Conservation (phyloP, 1,140 invertebrate genomes). For the Pogonognathellus flavescens region DNA sequence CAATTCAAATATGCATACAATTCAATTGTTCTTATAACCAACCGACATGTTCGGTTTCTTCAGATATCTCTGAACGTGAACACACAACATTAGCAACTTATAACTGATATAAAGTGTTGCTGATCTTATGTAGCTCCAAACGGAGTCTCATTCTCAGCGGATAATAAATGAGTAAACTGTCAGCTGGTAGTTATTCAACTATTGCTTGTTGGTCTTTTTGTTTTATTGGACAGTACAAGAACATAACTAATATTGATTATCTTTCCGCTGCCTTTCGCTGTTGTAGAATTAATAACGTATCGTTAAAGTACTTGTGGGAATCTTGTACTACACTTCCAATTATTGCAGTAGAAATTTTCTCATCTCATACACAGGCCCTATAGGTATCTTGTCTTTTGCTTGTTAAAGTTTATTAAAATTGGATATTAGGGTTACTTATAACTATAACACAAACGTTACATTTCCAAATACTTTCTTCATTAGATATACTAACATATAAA, state of each 20-base stretch:
- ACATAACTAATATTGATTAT: conserved; percentile 42
- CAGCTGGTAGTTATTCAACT: conserved; percentile 31
- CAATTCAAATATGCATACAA: background rate
- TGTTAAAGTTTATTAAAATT: too few species aligned
- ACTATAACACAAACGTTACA: too few species aligned
- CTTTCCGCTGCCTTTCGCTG: background rate
- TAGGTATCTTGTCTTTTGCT: too few species aligned
- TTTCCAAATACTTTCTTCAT: too few species aligned
- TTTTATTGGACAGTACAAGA: conserved; percentile 24
- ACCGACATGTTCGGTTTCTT: conserved; percentile 18
- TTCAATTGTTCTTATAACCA: background rate
- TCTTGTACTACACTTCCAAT: background rate
- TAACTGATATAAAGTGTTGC: too few species aligned
- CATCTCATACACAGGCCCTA: too few species aligned
- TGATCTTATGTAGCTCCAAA: background rate
- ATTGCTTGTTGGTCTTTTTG: conserved; percentile 29
- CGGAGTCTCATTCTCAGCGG: background rate
- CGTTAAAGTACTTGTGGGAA: conserved; percentile 17
- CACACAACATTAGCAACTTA: background rate
- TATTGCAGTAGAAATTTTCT: background rate
- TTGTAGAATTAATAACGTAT: conserved; percentile 28
- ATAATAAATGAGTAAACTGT: conserved; percentile 46
- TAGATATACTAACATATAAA: too few species aligned
- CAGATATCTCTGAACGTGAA: background rate
- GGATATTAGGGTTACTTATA: too few species aligned